Conservation (phyloP, 1,140 invertebrate species). For the Dendroctonus valens region DNA sequence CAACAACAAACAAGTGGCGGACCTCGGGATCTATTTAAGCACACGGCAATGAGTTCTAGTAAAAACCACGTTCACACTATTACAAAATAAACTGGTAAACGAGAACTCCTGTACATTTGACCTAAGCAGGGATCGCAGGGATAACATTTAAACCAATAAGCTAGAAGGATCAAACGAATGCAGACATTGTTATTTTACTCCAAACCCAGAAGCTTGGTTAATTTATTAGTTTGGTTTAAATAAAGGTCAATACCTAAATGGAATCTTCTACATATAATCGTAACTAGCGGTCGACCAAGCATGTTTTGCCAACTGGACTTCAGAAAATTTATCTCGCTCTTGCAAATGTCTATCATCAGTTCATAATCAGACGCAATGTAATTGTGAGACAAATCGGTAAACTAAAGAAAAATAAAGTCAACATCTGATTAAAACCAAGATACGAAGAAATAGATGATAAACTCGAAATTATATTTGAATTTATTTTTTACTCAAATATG, state of each 20-base stretch:
- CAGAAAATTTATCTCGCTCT: slow-evolving; percentile 94
- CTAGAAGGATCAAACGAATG: no score
- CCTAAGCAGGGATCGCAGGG: no score
- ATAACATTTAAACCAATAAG: no score
- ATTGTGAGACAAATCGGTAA: slow-evolving; percentile 93
- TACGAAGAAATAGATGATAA: no score
- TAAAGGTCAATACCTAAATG: slow-evolving; percentile 80
- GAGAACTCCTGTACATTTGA: neutral
- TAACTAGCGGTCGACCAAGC: slow-evolving; percentile 85
- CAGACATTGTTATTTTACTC: no score
- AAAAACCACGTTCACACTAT: neutral
- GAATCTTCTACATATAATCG: slow-evolving; percentile 82
- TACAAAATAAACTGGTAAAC: neutral
- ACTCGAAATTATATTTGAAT: no score
- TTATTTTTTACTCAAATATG: no score
- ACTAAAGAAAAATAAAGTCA: slow-evolving; percentile 60
- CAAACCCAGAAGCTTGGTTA: no score
- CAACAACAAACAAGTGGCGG: neutral
- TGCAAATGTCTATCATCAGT: slow-evolving; percentile 95
- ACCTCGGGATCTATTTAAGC: no score
- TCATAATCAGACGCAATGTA: slow-evolving; percentile 97
- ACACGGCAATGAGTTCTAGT: no score
- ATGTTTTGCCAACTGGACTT: slow-evolving; percentile 95
- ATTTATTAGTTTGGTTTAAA: no score
- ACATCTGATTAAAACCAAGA: no score